These are phyloP conservation scores for Cantharis rustica DNA, from an alignment of 2,888 invertebrate species.

Conservation along the genomic window DNA sequence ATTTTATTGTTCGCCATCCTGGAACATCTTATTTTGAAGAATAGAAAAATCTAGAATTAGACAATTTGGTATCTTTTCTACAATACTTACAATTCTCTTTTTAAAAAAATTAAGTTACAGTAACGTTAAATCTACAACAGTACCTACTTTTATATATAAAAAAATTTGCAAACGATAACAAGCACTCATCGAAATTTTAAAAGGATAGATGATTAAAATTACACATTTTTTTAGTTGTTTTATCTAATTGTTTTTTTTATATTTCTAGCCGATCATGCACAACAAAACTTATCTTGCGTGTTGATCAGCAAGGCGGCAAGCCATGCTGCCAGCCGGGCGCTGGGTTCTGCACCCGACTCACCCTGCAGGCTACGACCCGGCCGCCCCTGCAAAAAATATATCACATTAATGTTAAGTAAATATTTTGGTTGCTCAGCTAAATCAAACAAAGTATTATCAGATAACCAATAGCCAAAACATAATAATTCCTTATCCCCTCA, in stretches of 20 bases:
- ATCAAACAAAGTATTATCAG: background rate
- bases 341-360: constrained; percentile 59
- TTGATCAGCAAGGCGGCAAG: constrained; percentile 37
- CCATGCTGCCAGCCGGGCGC: constrained; percentile 49
- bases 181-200: constrained; percentile 28
- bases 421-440: background rate
- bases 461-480: too few relatives aligned
- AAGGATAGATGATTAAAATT: constrained; percentile 36
- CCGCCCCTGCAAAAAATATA: constrained; percentile 56
- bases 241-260: constrained; percentile 33
- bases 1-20: background rate
- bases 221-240: constrained; percentile 34
- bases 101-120: constrained; percentile 5
- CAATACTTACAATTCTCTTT: background rate
- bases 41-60: constrained; percentile 4
- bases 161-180: constrained; percentile 29
- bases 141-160: constrained; percentile 23
- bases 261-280: constrained; percentile 36
- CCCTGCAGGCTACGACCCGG: constrained; percentile 67
- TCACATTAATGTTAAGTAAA: background rate
- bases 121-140: constrained; percentile 22
- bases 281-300: constrained; percentile 30
- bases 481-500: too few relatives aligned
- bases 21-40: background rate
- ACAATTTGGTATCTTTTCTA: background rate